These are phyloP conservation scores for Eretmochelys imbricata DNA, from an alignment of 2,113 vertebrate genomes.

Conservation along the genomic window DNA sequence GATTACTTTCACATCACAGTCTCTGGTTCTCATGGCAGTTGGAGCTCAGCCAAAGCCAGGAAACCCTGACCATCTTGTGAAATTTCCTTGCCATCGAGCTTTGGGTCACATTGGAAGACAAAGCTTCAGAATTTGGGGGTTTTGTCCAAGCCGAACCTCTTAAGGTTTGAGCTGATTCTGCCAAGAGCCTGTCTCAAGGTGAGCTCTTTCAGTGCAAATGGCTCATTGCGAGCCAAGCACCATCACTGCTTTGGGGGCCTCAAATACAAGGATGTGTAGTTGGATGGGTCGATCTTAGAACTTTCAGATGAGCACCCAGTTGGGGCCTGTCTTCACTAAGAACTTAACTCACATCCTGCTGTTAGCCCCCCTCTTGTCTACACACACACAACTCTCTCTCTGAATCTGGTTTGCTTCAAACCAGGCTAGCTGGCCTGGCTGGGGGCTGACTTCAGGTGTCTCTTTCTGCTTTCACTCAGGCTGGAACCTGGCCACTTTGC, in stretches of 20 bases:
- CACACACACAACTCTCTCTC: neutral
- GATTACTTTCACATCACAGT: neutral
- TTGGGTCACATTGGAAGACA: neutral
- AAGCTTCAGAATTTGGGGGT: neutral
- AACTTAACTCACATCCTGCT: neutral
- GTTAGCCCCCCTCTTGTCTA: fast-evolving
- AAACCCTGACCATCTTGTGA: fast-evolving
- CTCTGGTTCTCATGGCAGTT: neutral
- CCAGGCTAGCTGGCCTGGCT: neutral
- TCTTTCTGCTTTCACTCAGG: neutral
- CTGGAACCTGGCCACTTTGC: fast-evolving
- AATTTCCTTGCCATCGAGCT: neutral
- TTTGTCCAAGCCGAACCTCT: neutral
- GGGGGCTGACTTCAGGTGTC: neutral
- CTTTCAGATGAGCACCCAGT: neutral
- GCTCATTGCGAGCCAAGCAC: neutral
- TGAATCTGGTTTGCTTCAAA: neutral
- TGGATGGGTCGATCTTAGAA: neutral
- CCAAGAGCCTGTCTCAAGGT: neutral
- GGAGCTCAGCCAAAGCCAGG: neutral
- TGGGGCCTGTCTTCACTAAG: neutral
- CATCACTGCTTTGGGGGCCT: neutral
- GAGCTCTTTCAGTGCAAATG: neutral
- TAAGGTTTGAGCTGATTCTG: neutral
- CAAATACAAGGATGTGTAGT: fast-evolving